phyloP scores from a whole-genome alignment of 1,140 invertebrate genomes.

The Drosophila arawakana region DNA sequence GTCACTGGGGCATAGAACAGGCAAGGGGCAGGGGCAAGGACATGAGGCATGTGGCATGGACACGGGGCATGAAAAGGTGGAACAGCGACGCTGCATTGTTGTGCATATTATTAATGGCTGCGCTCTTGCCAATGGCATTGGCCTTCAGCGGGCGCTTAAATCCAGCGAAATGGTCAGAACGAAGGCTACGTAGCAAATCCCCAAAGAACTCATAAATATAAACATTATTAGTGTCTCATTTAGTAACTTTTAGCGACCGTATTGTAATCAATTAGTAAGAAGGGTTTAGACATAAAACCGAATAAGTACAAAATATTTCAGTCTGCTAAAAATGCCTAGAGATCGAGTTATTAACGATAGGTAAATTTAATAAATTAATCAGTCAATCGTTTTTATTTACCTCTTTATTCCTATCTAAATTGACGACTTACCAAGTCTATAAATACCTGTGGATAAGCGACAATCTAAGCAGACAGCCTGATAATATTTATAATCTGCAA shows the following conservation, averaged over 20 bases:
- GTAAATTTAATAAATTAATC: too few species aligned
- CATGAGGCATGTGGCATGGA: too few species aligned
- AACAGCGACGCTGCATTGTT: neutral
- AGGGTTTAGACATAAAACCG: too few species aligned
- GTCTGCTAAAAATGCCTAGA: too few species aligned
- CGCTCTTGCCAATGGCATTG: slow-evolving; percentile 50
- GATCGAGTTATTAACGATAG: too few species aligned
- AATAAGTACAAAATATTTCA: too few species aligned
- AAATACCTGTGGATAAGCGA: neutral
- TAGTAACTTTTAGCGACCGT: neutral
- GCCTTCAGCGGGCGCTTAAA: slow-evolving; percentile 46
- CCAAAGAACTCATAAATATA: neutral
- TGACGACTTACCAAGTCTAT: neutral
- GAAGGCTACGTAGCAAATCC: slow-evolving; percentile 26
- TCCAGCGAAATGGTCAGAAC: slow-evolving; percentile 28
- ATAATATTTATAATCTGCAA: neutral
- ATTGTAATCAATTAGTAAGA: too few species aligned
- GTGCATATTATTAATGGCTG: slow-evolving; percentile 51
- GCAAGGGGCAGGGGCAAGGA: too few species aligned
- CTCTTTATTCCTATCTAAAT: neutral
- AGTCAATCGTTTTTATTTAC: too few species aligned
- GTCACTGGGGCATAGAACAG: too few species aligned
- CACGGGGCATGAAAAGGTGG: neutral
- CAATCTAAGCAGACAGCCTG: neutral
- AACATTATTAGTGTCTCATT: neutral